Evolutionary conservation across 2,888 invertebrate genomes (phyloP).

Genomic region (Lumbricus terrestris): DNA sequence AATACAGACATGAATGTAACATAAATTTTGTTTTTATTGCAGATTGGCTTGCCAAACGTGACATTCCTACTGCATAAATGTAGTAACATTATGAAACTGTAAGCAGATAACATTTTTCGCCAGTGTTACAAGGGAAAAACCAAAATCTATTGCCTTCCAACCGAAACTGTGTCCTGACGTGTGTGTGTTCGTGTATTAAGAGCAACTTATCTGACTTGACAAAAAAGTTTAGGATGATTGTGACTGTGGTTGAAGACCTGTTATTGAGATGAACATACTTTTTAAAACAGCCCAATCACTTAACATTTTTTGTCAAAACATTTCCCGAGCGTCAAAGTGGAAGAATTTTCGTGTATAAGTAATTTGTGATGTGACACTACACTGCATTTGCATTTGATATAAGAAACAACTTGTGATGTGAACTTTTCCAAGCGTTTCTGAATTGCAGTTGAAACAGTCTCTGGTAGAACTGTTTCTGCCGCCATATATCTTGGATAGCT

Average conservation of each 20-base stretch:
- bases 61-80: conserved; percentile 12
- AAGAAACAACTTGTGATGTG: not conserved
- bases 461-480: not conserved
- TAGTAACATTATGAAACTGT: not conserved
- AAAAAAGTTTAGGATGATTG: not conserved
- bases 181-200: not conserved
- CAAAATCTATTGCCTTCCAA: not conserved
- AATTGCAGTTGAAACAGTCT: not conserved
- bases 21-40: not conserved
- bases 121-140: not conserved
- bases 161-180: not conserved
- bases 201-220: not conserved
- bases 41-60: conserved; percentile 5
- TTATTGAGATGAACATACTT: not conserved
- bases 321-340: not conserved
- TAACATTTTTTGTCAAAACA: not conserved
- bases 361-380: not conserved
- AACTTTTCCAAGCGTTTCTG: not conserved
- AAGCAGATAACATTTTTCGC: not conserved
- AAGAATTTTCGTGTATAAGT: not conserved
- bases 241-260: not conserved
- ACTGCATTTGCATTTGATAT: not conserved
- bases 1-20: not conserved
- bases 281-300: not conserved
- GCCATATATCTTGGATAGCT: not conserved